Conservation (phyloP, 64 coral and sea anemone species). For the Montipora capricornis region DNA sequence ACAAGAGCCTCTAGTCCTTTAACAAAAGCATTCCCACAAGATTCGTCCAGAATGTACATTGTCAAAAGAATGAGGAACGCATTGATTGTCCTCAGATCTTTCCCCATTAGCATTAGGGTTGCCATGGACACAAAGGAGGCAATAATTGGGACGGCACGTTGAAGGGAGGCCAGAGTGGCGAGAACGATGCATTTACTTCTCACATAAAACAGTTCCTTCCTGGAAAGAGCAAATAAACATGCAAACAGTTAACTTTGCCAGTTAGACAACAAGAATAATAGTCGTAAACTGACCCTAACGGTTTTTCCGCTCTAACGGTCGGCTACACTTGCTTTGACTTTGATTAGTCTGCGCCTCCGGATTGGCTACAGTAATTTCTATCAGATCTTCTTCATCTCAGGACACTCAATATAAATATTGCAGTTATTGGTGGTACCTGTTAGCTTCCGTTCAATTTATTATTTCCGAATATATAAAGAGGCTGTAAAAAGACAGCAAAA, state of each 20-base stretch:
- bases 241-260: neutral
- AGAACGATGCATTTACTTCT: neutral
- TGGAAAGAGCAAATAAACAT: neutral
- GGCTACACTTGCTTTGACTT: too few relatives aligned
- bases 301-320: too few relatives aligned
- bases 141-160: slow-evolving; percentile 11
- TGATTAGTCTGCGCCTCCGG: too few relatives aligned
- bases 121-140: neutral
- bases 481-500: neutral
- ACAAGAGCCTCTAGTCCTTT: slow-evolving; percentile 15
- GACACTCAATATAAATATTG: too few relatives aligned
- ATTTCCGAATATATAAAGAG: neutral
- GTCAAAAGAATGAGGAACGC: slow-evolving; percentile 4
- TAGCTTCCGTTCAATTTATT: too few relatives aligned
- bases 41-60: slow-evolving; percentile 14
- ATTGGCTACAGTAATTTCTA: too few relatives aligned
- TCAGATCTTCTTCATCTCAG: too few relatives aligned
- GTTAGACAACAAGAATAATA: too few relatives aligned
- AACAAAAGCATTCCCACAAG: slow-evolving; percentile 6
- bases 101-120: neutral
- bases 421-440: too few relatives aligned
- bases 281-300: too few relatives aligned
- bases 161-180: neutral
- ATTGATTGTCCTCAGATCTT: neutral
- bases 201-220: slow-evolving; percentile 7